Percentiles rank a stretch among this genome's conserved stretches.
phyloP scores from a whole-genome alignment of 1,140 invertebrate genomes.

The Zaprionus ornatus region DNA sequence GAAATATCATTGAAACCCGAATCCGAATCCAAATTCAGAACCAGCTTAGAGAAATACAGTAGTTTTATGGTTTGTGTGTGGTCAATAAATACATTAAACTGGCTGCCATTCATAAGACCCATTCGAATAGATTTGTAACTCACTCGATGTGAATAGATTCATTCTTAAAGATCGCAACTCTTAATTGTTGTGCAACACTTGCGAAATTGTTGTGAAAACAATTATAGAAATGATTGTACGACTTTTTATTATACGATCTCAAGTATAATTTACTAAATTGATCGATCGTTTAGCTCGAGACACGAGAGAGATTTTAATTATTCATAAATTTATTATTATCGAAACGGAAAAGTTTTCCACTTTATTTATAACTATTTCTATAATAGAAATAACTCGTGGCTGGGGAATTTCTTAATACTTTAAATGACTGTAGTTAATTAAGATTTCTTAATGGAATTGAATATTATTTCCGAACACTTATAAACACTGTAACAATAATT shows the following conservation, averaged over 20 bases:
- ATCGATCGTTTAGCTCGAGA: not conserved
- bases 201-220: not conserved
- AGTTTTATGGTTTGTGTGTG: not conserved
- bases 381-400: not conserved
- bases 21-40: not conserved
- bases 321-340: constrained; percentile 4
- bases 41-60: not conserved
- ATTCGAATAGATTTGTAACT: not conserved
- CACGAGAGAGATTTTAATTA: not conserved
- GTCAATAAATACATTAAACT: not conserved
- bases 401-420: not conserved
- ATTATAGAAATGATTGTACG: constrained; percentile 3
- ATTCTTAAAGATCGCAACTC: not conserved
- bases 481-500: too few species aligned
- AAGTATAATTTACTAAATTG: constrained; percentile 7
- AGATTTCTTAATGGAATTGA: not conserved
- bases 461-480: not conserved
- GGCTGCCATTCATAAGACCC: not conserved
- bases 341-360: not conserved
- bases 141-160: not conserved
- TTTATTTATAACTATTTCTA: too few species aligned
- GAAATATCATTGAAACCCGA: not conserved
- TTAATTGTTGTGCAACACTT: not conserved
- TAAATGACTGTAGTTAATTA: not conserved
- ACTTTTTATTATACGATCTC: not conserved